Evolutionary conservation across 1,140 invertebrate genomes (phyloP).

Genomic region (Lordiphosa collinella): DNA sequence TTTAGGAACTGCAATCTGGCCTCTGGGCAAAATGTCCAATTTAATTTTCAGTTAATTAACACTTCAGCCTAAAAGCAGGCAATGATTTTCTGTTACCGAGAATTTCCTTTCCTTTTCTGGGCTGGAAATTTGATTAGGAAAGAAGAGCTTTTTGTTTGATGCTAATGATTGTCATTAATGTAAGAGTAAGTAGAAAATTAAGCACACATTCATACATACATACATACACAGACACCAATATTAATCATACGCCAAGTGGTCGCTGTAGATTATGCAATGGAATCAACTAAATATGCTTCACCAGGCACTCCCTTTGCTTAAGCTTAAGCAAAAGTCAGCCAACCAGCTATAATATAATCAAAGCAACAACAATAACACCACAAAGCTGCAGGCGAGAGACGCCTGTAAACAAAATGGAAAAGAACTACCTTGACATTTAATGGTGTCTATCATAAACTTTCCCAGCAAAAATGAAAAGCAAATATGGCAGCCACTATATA

Average conservation of each 20-base stretch:
- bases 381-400: conserved; percentile 51
- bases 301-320: conserved; percentile 4
- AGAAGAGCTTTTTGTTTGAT: no score
- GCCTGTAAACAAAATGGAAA: conserved; percentile 4
- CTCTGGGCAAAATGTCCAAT: conserved; percentile 29
- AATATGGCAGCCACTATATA: background rate
- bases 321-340: conserved; percentile 42
- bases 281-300: conserved; percentile 20
- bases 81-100: no score
- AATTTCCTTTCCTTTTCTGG: no score
- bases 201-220: background rate
- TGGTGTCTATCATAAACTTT: background rate
- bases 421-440: conserved; percentile 64
- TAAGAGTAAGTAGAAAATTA: no score
- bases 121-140: no score
- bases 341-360: conserved; percentile 61
- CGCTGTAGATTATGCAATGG: conserved; percentile 13
- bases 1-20: conserved; percentile 22
- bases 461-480: conserved; percentile 27
- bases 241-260: no score
- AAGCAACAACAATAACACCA: conserved; percentile 29
- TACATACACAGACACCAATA: no score
- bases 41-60: conserved; percentile 29
- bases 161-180: no score
- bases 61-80: no score